These are phyloP conservation scores for Mixornis gularis DNA, from an alignment of 2,113 vertebrate genomes.

Conservation along the genomic window DNA sequence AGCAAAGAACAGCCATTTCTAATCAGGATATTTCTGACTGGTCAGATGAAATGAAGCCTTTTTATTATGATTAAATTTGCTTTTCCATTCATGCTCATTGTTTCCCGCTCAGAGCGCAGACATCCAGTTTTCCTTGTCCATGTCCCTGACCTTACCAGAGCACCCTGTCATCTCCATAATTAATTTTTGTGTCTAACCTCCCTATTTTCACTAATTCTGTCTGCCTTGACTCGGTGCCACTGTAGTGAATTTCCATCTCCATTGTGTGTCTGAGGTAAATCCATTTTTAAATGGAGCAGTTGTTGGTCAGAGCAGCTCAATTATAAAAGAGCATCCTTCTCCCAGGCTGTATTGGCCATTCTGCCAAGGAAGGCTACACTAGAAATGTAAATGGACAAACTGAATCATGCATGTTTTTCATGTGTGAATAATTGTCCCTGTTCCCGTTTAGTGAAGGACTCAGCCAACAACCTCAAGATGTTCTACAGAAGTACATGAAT, in stretches of 20 bases:
- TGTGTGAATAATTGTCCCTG: constrained; percentile 1
- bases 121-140: not conserved
- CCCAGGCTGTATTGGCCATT: not conserved
- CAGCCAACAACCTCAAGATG: constrained; percentile 5
- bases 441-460: constrained; percentile 1
- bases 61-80: not conserved
- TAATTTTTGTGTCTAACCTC: not conserved
- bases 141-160: not conserved
- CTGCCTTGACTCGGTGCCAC: not conserved
- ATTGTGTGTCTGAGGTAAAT: not conserved
- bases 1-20: not conserved
- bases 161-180: not conserved
- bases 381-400: not conserved
- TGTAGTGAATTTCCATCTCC: not conserved
- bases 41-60: not conserved
- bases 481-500: not conserved
- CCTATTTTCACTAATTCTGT: not conserved
- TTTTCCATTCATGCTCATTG: not conserved
- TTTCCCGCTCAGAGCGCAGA: not conserved
- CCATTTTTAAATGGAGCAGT: not conserved
- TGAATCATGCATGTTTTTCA: constrained; percentile 3
- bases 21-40: not conserved
- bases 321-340: not conserved
- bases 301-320: not conserved
- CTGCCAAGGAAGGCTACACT: not conserved